Base-by-base conservation (phyloP, 2,888 invertebrate genomes). In the Apamea epomidion region DNA sequence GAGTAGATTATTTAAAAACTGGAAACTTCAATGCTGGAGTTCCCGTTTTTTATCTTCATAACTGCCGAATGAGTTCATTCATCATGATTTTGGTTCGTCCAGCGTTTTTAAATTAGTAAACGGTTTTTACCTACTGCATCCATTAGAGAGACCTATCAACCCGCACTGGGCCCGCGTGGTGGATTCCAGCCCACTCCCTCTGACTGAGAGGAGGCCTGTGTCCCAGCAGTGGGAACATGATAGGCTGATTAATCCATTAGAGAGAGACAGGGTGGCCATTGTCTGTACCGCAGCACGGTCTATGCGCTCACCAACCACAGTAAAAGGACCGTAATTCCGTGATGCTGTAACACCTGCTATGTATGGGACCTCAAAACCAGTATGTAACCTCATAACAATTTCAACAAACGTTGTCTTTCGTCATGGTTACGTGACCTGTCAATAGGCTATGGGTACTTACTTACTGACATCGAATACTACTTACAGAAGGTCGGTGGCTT, bases 401-500 rank as follows among this genome's bases (percentile, higher is more conserved):
- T 82, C 82, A 76, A 80, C 72, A 77, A 81, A 74, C 86, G 78
- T 51, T 68, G 78, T 72, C 58, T 88, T 84, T 88, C 81, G 87
- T 90, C 84, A 86, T 68, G 76, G 76, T 76, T 81, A 77, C 80
- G 90, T 83, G 78, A 62, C n/a, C 74, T 82, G 82, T 82, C 87
- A 83, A 87, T 88, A 80, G 72, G 37, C 70, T 73, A 76, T 78
- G 70, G 58, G 45, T 74, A 12, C 51, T 21, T 82, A n/a, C 16
- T 16, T 21, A 78, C 45, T n/a, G 0, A 32, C 6, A 32, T 8
- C 21, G 45, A 18, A 48, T 78, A 37, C 16, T 64, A 37, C 10
- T 32, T 7, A 60, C 78, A 78, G 78, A 76, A 76, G 76, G 58
- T 16, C n/a, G 2, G 0, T 1, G 25, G 4, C 16, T n/a, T 71